A percentile compares a stretch with the other conserved stretches of the same genome.
Evolutionary conservation across 2,113 vertebrate species (phyloP).

Genomic region (Aphyosemion australe): DNA sequence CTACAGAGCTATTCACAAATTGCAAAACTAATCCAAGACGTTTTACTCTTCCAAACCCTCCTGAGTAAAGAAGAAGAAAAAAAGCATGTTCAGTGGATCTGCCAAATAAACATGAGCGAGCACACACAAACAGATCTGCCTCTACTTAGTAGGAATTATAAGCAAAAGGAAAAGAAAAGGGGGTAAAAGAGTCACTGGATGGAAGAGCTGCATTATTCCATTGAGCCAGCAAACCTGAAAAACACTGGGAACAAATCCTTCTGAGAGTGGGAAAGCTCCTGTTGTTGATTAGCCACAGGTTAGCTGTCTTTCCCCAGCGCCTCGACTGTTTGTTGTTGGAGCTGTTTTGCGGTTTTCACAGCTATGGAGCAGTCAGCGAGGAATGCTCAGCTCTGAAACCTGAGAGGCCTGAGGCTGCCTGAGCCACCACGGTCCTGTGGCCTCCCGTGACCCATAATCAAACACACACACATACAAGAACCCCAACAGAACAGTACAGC

Average conservation of each 20-base stretch:
- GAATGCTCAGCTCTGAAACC: conserved; percentile 78
- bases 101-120: conserved; percentile 67
- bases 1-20: conserved; percentile 44
- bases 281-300: conserved; percentile 67
- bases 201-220: neutral
- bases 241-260: conserved; percentile 1
- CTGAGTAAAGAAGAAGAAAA: conserved; percentile 3
- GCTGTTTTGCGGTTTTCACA: conserved; percentile 79
- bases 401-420: conserved; percentile 70
- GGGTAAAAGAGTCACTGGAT: neutral
- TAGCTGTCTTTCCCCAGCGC: conserved; percentile 45
- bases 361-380: conserved; percentile 74
- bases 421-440: conserved; percentile 61
- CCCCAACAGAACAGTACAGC: conserved; percentile 15
- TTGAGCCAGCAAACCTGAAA: conserved; percentile 8
- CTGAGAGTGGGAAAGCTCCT: conserved; percentile 36
- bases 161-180: neutral
- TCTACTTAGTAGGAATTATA: conserved; percentile 31
- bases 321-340: conserved; percentile 77
- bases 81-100: conserved; percentile 26
- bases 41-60: conserved; percentile 32
- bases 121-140: conserved; percentile 45
- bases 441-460: conserved; percentile 69
- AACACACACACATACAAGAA: conserved; percentile 44
- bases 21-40: conserved; percentile 28